Evolutionary conservation across 2,797 vertebrate genomes (phyloP).

Genomic region (Myripristis jacobus): DNA sequence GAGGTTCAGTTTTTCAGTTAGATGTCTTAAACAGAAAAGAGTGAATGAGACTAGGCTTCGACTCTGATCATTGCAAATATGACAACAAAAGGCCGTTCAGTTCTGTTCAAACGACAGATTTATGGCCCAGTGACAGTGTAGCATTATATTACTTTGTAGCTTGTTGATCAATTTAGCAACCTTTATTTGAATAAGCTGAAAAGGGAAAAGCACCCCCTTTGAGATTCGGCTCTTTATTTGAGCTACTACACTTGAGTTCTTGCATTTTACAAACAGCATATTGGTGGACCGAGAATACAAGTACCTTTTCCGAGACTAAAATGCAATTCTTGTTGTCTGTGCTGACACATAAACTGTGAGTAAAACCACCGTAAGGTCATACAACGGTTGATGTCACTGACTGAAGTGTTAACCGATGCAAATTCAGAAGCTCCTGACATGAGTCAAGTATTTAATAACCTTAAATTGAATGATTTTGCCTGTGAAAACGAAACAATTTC

Average conservation of each 20-base stretch:
- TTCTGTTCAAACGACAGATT: constrained; percentile 32
- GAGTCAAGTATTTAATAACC: constrained; percentile 75
- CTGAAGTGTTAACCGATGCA: constrained; percentile 57
- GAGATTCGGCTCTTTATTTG: constrained; percentile 61
- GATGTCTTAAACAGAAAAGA: constrained; percentile 22
- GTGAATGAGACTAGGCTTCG: constrained; percentile 15
- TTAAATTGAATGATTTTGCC: constrained; percentile 55
- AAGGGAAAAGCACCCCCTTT: constrained; percentile 40
- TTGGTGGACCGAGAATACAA: constrained; percentile 34
- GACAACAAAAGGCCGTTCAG: constrained; percentile 28
- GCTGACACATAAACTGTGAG: constrained; percentile 69
- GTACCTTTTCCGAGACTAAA: constrained; percentile 10
- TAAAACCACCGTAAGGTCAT: constrained; percentile 18
- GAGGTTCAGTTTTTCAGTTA: neutral
- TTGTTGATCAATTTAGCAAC: constrained; percentile 47
- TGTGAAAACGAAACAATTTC: constrained; percentile 6
- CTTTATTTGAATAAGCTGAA: constrained; percentile 39
- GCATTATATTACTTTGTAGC: constrained; percentile 70
- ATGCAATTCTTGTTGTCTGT: constrained; percentile 51
- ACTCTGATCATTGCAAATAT: constrained; percentile 32
- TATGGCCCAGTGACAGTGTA: constrained; percentile 60
- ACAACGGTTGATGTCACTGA: constrained; percentile 66
- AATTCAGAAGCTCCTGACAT: constrained; percentile 51
- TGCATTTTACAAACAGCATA: constrained; percentile 52
- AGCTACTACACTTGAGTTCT: constrained; percentile 51